Evolutionary conservation across 1,140 invertebrate species (phyloP), one percentile per base, ranked within the genome.

Genomic region (Harlomillsia oculata): DNA sequence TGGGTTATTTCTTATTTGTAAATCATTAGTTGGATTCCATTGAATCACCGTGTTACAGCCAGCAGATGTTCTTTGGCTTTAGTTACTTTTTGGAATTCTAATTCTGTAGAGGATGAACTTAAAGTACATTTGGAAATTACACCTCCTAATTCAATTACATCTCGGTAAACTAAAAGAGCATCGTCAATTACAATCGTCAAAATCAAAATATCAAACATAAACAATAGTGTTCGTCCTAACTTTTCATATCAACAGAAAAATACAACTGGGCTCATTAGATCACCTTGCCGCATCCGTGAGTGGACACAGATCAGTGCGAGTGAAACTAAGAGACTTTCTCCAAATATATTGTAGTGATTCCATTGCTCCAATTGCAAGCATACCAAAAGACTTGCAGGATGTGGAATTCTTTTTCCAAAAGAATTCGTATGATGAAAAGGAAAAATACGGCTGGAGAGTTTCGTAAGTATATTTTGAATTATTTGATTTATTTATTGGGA

Each of bases 361-460:
- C 5, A 39, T 13, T 29, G 8, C 9, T 20, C 23, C 2, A 1
- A 9, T 13, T 23, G 39, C n/a, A 5, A 30, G 32, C 5, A 34
- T 3, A 28, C 43, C 13, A 21, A 18, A 5, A 37, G 37, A 45
- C 9, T 18, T 53, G 11, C 2, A 34, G 40, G 40, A 56, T n/a
- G 11, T 56, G 6, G 32, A 43, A 20, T 62, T 62, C 39, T 48
- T 26, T 23, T 53, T 62, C 25, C 55, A 49, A 28, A 51, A 57
- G n/a, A 54, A 53, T 40, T 32, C 49, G 21, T 62, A 53, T 25
- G 59, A 56, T 25, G 59, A 62, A 29, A 53, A 46, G 36, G 55
- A 57, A 30, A n/a, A 53, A 11, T 46, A 62, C 26, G 59, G 51
- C 1, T 62, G 59, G 59, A 53, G 46, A 37, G 28, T 56, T 20